Evolutionary conservation across 2,888 invertebrate species (phyloP).

Genomic region (Aphodius granarius): DNA sequence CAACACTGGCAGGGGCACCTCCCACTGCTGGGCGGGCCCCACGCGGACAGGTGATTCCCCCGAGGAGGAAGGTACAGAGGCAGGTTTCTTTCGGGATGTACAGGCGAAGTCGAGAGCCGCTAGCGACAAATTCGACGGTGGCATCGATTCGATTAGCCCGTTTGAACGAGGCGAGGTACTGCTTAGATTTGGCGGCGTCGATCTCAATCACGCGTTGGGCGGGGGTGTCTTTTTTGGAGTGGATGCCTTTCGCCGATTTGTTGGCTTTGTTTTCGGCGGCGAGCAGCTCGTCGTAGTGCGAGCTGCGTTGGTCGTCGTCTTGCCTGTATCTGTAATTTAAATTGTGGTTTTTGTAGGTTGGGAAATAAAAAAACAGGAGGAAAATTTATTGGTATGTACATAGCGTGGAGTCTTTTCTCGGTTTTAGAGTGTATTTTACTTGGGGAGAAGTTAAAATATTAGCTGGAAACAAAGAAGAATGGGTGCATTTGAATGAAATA

Average conservation of each 20-base stretch:
- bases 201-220: constrained; percentile 87
- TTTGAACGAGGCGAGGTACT: constrained; percentile 92
- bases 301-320: constrained; percentile 95
- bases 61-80: constrained; percentile 90
- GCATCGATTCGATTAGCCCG: constrained; percentile 89
- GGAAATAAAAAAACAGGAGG: too few species aligned
- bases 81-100: constrained; percentile 95
- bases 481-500: too few species aligned
- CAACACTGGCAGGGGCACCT: constrained; percentile 68
- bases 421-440: too few species aligned
- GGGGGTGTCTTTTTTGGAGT: constrained; percentile 86
- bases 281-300: constrained; percentile 88
- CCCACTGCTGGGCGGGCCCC: constrained; percentile 75
- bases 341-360: not conserved
- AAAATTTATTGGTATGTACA: too few species aligned
- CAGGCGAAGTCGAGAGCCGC: constrained; percentile 90
- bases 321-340: constrained; percentile 71
- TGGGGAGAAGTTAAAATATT: too few species aligned
- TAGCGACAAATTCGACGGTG: constrained; percentile 95
- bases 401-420: too few species aligned
- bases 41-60: constrained; percentile 80
- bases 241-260: constrained; percentile 81
- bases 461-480: too few species aligned
- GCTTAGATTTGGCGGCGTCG: constrained; percentile 81
- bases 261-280: constrained; percentile 92